Conservation (phyloP, 2,113 vertebrate genomes). For the Prunella fulvescens region DNA sequence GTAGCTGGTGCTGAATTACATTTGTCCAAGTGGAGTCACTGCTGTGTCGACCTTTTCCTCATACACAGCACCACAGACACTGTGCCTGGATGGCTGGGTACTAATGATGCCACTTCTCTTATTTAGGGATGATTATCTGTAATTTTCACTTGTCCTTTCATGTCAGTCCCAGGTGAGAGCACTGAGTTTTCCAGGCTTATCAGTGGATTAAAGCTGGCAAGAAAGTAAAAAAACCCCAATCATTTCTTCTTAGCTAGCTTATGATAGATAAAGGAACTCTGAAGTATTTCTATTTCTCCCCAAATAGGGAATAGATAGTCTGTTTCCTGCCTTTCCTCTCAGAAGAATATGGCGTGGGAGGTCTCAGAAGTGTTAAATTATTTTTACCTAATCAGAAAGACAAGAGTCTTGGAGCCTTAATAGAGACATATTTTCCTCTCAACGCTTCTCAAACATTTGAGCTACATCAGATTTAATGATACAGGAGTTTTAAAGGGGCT, state of each 20-base stretch:
- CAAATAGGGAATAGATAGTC: neutral
- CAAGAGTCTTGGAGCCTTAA: neutral
- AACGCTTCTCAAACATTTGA: neutral
- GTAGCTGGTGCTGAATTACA: neutral
- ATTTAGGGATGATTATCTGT: neutral
- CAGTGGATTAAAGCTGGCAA: neutral
- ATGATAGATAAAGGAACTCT: neutral
- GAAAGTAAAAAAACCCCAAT: neutral
- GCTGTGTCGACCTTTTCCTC: neutral
- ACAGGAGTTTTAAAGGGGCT: neutral
- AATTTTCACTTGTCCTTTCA: neutral
- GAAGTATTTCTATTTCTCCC: neutral
- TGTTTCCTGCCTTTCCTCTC: neutral
- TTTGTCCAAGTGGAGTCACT: neutral
- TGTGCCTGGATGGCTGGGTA: neutral
- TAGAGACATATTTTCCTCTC: conserved; percentile 9
- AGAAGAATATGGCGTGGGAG: neutral
- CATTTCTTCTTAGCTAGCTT: neutral
- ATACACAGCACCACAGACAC: neutral
- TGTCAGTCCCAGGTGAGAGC: neutral
- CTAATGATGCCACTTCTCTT: neutral
- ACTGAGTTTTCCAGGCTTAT: neutral
- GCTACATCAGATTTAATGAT: neutral
- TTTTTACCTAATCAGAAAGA: conserved; percentile 20
- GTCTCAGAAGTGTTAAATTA: conserved; percentile 9